These are phyloP conservation scores for Typhlomys cinereus DNA, from an alignment of 2,113 vertebrate species.

Conservation along the genomic window DNA sequence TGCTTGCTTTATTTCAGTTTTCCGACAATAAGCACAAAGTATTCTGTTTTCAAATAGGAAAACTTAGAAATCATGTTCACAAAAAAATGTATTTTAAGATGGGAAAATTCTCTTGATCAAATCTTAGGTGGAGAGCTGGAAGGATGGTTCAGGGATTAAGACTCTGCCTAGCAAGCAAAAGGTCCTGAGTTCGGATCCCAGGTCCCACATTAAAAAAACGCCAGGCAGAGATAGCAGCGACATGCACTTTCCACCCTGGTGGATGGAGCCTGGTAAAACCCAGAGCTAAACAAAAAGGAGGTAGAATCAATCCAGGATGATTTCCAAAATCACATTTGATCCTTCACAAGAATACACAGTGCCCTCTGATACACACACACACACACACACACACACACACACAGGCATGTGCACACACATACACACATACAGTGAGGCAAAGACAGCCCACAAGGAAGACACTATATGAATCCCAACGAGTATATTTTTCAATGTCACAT, in stretches of 20 bases:
- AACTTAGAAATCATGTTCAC: constrained; percentile 1
- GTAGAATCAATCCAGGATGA: too few species aligned
- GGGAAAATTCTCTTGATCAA: neutral
- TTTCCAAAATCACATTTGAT: too few species aligned
- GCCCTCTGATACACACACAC: neutral
- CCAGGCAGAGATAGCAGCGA: neutral
- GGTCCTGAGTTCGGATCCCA: too few species aligned
- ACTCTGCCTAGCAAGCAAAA: neutral
- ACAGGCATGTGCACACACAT: neutral
- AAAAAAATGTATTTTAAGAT: constrained; percentile 37
- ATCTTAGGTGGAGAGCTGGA: neutral
- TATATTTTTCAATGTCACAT: too few species aligned
- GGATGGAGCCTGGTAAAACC: neutral
- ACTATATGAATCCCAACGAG: neutral
- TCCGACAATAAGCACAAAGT: neutral
- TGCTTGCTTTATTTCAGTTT: constrained; percentile 9
- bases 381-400: neutral
- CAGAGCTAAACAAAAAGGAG: too few species aligned
- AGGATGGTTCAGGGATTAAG: neutral
- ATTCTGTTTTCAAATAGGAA: constrained; percentile 28
- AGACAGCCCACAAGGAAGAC: neutral
- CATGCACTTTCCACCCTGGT: too few species aligned
- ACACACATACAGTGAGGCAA: neutral
- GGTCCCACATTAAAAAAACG: neutral
- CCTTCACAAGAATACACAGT: too few species aligned